phyloP scores from a whole-genome alignment of 2,113 vertebrate species.

The Coturnix japonica region DNA sequence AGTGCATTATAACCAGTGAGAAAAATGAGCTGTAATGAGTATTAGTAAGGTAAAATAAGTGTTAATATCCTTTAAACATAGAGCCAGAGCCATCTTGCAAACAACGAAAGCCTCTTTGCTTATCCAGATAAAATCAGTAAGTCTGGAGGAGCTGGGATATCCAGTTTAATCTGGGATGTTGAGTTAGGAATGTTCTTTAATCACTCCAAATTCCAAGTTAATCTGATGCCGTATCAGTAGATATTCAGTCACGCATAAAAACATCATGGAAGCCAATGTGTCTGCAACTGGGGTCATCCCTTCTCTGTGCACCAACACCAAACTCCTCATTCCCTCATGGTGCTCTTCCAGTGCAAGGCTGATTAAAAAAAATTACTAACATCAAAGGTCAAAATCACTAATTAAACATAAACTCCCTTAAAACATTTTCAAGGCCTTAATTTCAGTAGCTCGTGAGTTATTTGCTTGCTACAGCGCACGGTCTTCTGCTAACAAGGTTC shows the following conservation, averaged over 20 bases:
- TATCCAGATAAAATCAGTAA: neutral
- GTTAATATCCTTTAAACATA: neutral
- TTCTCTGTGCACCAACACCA: neutral
- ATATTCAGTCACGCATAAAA: neutral
- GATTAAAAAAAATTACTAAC: slow-evolving; percentile 2
- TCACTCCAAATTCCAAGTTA: neutral
- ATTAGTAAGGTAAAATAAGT: neutral
- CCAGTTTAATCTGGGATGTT: neutral
- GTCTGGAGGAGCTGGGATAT: neutral
- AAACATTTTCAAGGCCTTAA: slow-evolving; percentile 34
- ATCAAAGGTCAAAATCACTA: slow-evolving; percentile 22
- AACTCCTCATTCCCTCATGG: neutral
- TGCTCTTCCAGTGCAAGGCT: neutral
- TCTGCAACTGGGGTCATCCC: neutral
- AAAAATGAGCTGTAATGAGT: neutral
- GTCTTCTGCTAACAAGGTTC: slow-evolving; percentile 20
- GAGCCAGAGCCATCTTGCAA: neutral
- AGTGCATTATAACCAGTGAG: neutral
- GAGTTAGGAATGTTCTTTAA: neutral
- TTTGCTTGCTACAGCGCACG: neutral
- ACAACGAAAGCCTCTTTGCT: neutral
- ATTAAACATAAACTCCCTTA: slow-evolving; percentile 53
- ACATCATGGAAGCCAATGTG: neutral
- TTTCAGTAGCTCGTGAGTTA: slow-evolving; percentile 14
- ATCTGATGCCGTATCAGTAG: neutral